A percentile compares a stretch with the other conserved stretches of the same genome.
phyloP scores from a whole-genome alignment of 1,140 invertebrate species.

The Aphaenogaster ashmeadi region DNA sequence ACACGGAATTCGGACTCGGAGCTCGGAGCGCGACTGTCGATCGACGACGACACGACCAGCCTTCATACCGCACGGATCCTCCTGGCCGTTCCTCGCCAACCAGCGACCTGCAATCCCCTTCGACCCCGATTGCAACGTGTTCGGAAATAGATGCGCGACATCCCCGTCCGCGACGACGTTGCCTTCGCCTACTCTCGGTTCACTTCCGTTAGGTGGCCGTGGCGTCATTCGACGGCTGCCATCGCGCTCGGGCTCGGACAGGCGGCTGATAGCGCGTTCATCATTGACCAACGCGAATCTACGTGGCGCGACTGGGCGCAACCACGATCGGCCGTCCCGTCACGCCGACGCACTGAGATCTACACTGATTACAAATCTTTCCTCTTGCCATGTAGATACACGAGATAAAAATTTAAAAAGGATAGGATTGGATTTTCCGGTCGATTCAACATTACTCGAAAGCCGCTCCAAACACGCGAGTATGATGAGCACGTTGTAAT shows the following conservation, averaged over 20 bases:
- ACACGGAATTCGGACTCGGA: neutral
- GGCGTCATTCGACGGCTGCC: slow-evolving; percentile 6
- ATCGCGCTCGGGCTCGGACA: neutral
- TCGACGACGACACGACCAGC: neutral
- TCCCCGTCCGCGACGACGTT: slow-evolving; percentile 49
- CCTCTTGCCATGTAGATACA: neutral
- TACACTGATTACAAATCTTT: neutral
- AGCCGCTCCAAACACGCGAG: neutral
- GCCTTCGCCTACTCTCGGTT: slow-evolving; percentile 38
- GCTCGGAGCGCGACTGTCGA: neutral
- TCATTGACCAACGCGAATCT: neutral
- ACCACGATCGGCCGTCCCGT: neutral
- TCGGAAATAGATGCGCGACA: slow-evolving; percentile 66
- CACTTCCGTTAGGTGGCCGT: slow-evolving; percentile 68
- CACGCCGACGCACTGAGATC: neutral
- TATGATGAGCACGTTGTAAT: neutral
- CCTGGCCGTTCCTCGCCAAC: slow-evolving; percentile 66
- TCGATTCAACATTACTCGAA: neutral
- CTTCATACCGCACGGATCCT: slow-evolving; percentile 33
- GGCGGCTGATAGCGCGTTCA: neutral
- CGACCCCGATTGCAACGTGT: slow-evolving; percentile 61
- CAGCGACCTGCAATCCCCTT: slow-evolving; percentile 20
- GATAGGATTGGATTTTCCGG: neutral
- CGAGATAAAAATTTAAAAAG: neutral
- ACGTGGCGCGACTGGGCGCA: neutral